Evolutionary conservation across 2,888 invertebrate species (phyloP).

Genomic region (Nycteola revayana): DNA sequence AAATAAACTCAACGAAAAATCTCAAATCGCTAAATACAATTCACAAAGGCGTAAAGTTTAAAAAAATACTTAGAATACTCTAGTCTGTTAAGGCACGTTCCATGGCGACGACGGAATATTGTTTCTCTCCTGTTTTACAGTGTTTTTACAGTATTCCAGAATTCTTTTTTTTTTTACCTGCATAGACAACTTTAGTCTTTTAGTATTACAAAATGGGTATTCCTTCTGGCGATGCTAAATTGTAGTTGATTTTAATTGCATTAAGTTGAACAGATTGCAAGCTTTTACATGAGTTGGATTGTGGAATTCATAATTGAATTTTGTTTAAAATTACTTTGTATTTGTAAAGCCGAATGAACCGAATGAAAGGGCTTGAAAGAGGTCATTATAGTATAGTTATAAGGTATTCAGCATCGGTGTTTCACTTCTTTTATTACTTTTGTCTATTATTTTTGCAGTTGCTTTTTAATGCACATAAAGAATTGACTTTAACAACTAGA

Average conservation of each 20-base stretch:
- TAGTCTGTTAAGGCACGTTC: slow-evolving; percentile 29
- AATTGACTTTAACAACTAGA: too few relatives aligned
- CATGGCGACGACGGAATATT: slow-evolving; percentile 2
- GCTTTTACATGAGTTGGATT: slow-evolving; percentile 4
- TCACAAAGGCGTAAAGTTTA: slow-evolving; percentile 18
- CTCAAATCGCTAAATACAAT: slow-evolving; percentile 5
- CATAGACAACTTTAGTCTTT: slow-evolving; percentile 20
- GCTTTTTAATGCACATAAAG: too few relatives aligned
- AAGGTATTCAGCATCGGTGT: too few relatives aligned
- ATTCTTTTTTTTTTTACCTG: slow-evolving; percentile 18
- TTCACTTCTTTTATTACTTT: too few relatives aligned
- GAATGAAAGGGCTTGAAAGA: too few relatives aligned
- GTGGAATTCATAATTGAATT: too few relatives aligned
- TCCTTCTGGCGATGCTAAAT: slow-evolving; percentile 24
- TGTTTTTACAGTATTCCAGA: slow-evolving; percentile 23
- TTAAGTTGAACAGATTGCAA: slow-evolving; percentile 14
- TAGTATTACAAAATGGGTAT: slow-evolving; percentile 18
- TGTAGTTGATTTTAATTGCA: slow-evolving; percentile 27
- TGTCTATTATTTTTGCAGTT: too few relatives aligned
- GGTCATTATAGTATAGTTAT: too few relatives aligned
- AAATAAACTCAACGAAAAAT: slow-evolving; percentile 6
- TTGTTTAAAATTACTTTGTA: too few relatives aligned
- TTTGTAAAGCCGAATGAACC: too few relatives aligned
- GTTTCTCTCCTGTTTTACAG: slow-evolving; percentile 15
- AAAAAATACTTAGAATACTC: slow-evolving; percentile 11